Base-by-base conservation (phyloP, 1,140 invertebrate genomes). In the Araneus ventricosus region DNA sequence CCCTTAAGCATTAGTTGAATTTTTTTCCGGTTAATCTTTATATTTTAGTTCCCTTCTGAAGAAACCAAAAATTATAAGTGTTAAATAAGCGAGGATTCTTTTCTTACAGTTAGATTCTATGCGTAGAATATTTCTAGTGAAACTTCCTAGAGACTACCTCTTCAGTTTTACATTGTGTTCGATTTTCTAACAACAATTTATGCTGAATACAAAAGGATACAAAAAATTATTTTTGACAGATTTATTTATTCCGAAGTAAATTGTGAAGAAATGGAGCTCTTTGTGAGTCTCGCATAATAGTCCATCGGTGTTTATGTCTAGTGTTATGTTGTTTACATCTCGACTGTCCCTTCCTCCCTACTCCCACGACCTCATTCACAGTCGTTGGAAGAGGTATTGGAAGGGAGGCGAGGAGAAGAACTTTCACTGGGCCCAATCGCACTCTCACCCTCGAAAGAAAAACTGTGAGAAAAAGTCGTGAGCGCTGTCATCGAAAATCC, bases 311-410 rank as follows among this genome's bases (percentile, higher is more conserved):
- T 75, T 75, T 75, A 75, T 34, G 27, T 70, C 27, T 70, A 14
- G 17, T n/a, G n/a, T 67, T 67, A 67, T 67, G 63, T 67, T 75
- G 30, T 34, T 75, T 75, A 37, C 30, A 34, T 37, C 4, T 34
- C 17, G 70, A 34, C 14, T 34, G 63, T 37, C 70, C 37, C 14
- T 4, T 34, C 30, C 63, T 34, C 14, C 70, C 70, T 34, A 75
- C 30, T 75, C 70, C 70, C 70, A 37, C 70, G 70, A 75, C 70
- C 70, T 75, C 70, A 75, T 75, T 75, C 70, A 75, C 14, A 75
- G 4, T 17, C 17, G 34, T 75, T 75, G 14, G 4, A 37, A 30
- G 30, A 30, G 37, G 14, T 34, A 27, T 37, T 22, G 10, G 5
- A 67, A 67, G 37, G 37, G 70, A 30, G 6, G 5, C 17, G 70